phyloP scores from a whole-genome alignment of 2,113 vertebrate species.

The Pedetes capensis region DNA sequence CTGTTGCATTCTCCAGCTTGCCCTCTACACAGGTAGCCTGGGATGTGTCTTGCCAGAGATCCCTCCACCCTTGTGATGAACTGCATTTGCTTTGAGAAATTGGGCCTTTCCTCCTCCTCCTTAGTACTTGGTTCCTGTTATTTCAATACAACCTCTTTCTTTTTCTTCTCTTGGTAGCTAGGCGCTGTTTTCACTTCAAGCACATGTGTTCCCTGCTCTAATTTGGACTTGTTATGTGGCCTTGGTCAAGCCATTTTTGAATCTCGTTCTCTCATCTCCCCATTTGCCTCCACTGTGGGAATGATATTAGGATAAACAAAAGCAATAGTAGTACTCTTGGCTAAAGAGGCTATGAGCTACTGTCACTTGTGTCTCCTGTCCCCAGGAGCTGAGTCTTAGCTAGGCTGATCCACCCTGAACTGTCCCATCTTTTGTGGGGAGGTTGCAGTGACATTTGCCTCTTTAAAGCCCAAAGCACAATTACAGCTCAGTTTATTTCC shows the following conservation, averaged over 20 bases:
- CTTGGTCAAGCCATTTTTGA: neutral
- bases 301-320: neutral
- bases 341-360: neutral
- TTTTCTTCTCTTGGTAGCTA: neutral
- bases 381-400: neutral
- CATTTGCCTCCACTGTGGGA: neutral
- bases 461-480: neutral
- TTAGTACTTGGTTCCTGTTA: neutral
- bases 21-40: accelerated
- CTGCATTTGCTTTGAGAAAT: neutral
- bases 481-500: neutral
- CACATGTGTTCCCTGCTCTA: neutral
- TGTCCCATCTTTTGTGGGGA: neutral
- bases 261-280: neutral
- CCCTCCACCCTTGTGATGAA: neutral
- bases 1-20: neutral
- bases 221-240: neutral
- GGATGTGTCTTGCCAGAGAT: neutral
- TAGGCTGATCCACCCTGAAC: neutral
- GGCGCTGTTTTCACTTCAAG: neutral
- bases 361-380: neutral
- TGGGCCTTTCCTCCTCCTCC: neutral
- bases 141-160: neutral
- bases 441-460: neutral
- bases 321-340: neutral